Base-by-base conservation (phyloP, 2,113 vertebrate genomes). In the Corydoras sp. region DNA sequence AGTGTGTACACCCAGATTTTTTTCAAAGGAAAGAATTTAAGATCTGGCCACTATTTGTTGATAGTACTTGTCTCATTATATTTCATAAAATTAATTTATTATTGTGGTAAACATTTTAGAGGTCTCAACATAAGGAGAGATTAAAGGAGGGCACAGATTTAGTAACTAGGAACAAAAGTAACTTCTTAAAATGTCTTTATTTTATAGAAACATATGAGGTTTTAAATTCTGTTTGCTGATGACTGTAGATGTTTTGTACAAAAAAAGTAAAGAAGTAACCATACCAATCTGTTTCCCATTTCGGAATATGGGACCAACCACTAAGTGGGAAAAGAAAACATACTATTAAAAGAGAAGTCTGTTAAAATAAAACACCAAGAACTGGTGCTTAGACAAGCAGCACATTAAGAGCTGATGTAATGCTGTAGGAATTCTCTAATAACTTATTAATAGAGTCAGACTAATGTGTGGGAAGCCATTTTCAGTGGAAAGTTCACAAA, bases 401-500 rank as follows among this genome's bases (percentile, higher is more conserved):
- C 76, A 83, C 87, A 85, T 86, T 82, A 85, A 75, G 84, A 61
- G 83, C 67, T 43, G 35, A 43, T 43, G 35, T 43, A 43, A 43
- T 43, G 35, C 43, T 68, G 60, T 77, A 74, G 75, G 58, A 74
- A 71, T 78, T 74, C 79, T 76, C 35, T 75, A 80, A 80, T 82
- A 72, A 72, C 78, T 83, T 82, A 82, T 86, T 88, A 87, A 87
- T 85, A 81, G 79, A 85, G 81, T 80, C 83, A 81, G 83, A 71
- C 74, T 54, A 30, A 59, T 77, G 78, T n/a, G 81, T 81, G 79
- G 85, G 84, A 83, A 81, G 85, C 77, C 75, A 8, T 80, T 54
- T 72, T 43, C 78, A 69, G 79, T 76, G 78, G 75, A 85, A 80
- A 79, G 62, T 56, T 79, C 81, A 81, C 80, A 81, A 83, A 84